A percentile compares a stretch with the other conserved stretches of the same genome.
Evolutionary conservation across 2,888 invertebrate genomes (phyloP).

Genomic region (Neoaliturus tenellus): DNA sequence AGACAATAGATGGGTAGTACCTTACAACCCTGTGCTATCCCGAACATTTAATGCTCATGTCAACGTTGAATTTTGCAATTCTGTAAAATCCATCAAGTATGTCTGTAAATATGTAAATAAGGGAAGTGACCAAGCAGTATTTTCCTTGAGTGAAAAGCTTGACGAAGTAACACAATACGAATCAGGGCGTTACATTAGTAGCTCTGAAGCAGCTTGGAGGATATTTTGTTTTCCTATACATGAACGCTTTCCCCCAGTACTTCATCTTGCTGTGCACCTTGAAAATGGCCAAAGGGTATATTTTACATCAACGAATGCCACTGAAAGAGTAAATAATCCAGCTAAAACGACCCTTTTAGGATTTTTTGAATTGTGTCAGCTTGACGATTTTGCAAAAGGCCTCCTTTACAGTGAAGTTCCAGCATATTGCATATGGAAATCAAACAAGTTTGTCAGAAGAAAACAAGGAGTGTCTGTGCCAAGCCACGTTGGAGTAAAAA

Average conservation of each 20-base stretch:
- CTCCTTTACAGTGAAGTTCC: slow-evolving; percentile 62
- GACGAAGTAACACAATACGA: slow-evolving; percentile 64
- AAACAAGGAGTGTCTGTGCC: slow-evolving; percentile 26
- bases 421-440: slow-evolving; percentile 61
- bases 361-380: slow-evolving; percentile 29
- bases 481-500: slow-evolving; percentile 58
- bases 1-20: slow-evolving; percentile 64
- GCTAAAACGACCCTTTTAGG: slow-evolving; percentile 31
- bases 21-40: slow-evolving; percentile 59
- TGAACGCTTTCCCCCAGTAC: slow-evolving; percentile 33
- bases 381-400: slow-evolving; percentile 59
- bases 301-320: slow-evolving; percentile 26
- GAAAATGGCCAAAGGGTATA: slow-evolving; percentile 51
- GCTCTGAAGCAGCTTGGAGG: slow-evolving; percentile 63
- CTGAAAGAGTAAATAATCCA: slow-evolving; percentile 18
- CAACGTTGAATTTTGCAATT: slow-evolving; percentile 66
- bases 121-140: slow-evolving; percentile 60
- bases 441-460: slow-evolving; percentile 16
- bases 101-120: slow-evolving; percentile 67
- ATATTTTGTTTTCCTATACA: slow-evolving; percentile 58
- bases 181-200: slow-evolving; percentile 62
- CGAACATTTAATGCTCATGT: slow-evolving; percentile 61
- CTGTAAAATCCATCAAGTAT: slow-evolving; percentile 66
- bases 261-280: slow-evolving; percentile 49
- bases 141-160: slow-evolving; percentile 49